phyloP scores from a whole-genome alignment of 2,888 invertebrate species.

The Selenia dentaria region DNA sequence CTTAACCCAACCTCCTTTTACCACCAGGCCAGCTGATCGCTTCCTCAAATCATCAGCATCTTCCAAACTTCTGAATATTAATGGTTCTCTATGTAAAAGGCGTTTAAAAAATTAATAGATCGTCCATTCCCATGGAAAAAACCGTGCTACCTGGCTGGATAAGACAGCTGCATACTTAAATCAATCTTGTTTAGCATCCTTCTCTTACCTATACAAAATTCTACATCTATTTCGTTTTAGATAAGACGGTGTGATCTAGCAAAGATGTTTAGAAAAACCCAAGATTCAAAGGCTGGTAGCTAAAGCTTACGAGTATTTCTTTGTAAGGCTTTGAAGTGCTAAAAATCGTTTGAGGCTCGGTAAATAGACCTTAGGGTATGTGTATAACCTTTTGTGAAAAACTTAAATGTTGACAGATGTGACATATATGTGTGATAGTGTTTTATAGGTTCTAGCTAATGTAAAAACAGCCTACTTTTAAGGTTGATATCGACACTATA shows the following conservation, averaged over 20 bases:
- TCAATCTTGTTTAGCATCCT: slow-evolving; percentile 58
- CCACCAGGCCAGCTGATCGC: too few species aligned
- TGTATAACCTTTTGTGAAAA: too few species aligned
- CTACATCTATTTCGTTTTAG: slow-evolving; percentile 46
- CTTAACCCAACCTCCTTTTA: too few species aligned
- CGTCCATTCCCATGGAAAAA: slow-evolving; percentile 58
- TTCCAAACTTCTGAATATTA: slow-evolving; percentile 27
- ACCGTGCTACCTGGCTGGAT: slow-evolving; percentile 65
- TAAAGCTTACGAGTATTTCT: slow-evolving; percentile 3
- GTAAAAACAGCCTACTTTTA: too few species aligned
- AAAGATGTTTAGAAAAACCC: slow-evolving; percentile 23
- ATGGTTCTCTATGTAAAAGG: slow-evolving; percentile 39
- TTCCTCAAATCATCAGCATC: too few species aligned
- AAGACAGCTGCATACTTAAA: slow-evolving; percentile 73
- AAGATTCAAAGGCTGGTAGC: slow-evolving; percentile 21
- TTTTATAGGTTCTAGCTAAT: too few species aligned
- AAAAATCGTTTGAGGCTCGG: too few species aligned
- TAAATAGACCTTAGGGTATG: too few species aligned
- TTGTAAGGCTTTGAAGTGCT: slow-evolving; percentile 6
- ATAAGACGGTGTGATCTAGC: slow-evolving; percentile 50
- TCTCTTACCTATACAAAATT: slow-evolving; percentile 35
- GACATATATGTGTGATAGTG: too few species aligned
- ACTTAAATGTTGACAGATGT: too few species aligned
- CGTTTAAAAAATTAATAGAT: slow-evolving; percentile 54
- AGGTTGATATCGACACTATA: too few species aligned